These are phyloP conservation scores for Heliconius hortense DNA, from an alignment of 2,888 invertebrate genomes.

Conservation along the genomic window DNA sequence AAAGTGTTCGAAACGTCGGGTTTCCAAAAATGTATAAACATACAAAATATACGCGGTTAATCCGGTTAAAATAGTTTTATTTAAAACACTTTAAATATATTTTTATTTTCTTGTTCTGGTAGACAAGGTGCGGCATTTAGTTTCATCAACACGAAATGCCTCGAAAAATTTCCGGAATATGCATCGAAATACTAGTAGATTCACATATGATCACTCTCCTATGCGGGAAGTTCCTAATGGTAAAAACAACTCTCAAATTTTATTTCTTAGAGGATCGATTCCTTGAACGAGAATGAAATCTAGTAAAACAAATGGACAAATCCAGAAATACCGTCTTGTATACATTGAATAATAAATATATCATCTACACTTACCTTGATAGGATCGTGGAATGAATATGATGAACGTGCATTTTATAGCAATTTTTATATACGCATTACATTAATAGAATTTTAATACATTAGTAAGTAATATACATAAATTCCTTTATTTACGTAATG, in stretches of 20 bases:
- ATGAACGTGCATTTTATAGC: conserved; percentile 10
- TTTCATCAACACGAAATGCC: background rate
- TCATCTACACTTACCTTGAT: background rate
- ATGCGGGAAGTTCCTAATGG: too few species aligned
- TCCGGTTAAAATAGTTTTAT: too few species aligned
- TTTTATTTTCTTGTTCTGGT: too few species aligned
- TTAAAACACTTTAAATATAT: too few species aligned
- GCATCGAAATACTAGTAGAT: too few species aligned
- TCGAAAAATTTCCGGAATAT: background rate
- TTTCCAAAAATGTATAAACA: too few species aligned
- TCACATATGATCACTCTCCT: rapidly evolving
- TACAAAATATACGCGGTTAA: too few species aligned
- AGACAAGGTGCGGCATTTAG: too few species aligned
- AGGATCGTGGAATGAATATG: conserved; percentile 10
- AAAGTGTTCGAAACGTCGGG: too few species aligned
- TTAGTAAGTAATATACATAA: conserved; percentile 3
- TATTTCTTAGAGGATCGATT: background rate
- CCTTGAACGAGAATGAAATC: background rate
- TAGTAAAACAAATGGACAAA: background rate
- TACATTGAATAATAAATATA: background rate
- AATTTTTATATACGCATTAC: conserved; percentile 6
- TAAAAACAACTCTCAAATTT: too few species aligned
- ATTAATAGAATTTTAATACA: conserved; percentile 11
- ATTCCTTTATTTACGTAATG: conserved; percentile 6
- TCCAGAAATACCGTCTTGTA: too few species aligned